phyloP scores from a whole-genome alignment of 2,797 vertebrate species.

The Iguana delicatissima region DNA sequence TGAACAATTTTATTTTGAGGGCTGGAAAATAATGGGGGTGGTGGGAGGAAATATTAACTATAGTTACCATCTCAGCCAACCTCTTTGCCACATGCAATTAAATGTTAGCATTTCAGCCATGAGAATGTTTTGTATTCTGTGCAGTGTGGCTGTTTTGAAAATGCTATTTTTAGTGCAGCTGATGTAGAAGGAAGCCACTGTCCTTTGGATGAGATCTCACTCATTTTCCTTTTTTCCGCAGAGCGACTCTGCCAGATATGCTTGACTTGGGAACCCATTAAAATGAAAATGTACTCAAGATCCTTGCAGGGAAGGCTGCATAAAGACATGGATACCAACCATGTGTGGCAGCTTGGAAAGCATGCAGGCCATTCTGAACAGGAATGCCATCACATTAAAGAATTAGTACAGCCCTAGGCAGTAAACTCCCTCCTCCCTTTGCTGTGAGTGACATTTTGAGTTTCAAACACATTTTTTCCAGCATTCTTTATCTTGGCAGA shows the following conservation, averaged over 20 bases:
- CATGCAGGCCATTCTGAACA: conserved; percentile 61
- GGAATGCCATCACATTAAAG: conserved; percentile 72
- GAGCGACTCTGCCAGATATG: conserved; percentile 70
- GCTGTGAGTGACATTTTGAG: conserved; percentile 68
- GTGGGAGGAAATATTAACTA: conserved; percentile 25
- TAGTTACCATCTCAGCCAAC: conserved; percentile 35
- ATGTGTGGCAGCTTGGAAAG: conserved; percentile 68
- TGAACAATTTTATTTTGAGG: conserved; percentile 63
- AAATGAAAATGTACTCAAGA: conserved; percentile 77
- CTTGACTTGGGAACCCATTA: conserved; percentile 78
- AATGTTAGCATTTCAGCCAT: conserved; percentile 38
- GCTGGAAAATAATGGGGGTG: conserved; percentile 35
- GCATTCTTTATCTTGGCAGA: conserved; percentile 14
- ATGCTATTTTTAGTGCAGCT: conserved; percentile 65
- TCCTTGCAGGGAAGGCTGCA: conserved; percentile 58
- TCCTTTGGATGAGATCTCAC: conserved; percentile 67
- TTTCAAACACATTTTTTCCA: conserved; percentile 55
- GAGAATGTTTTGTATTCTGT: conserved; percentile 33
- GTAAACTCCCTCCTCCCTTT: neutral
- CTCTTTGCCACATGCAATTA: conserved; percentile 56
- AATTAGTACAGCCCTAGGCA: conserved; percentile 67
- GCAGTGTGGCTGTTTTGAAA: conserved; percentile 44
- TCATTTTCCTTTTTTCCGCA: conserved; percentile 70
- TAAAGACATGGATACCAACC: conserved; percentile 55
- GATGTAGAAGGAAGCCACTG: conserved; percentile 71